Evolutionary conservation across 2,888 invertebrate species (phyloP).

Genomic region (Timandra comae): DNA sequence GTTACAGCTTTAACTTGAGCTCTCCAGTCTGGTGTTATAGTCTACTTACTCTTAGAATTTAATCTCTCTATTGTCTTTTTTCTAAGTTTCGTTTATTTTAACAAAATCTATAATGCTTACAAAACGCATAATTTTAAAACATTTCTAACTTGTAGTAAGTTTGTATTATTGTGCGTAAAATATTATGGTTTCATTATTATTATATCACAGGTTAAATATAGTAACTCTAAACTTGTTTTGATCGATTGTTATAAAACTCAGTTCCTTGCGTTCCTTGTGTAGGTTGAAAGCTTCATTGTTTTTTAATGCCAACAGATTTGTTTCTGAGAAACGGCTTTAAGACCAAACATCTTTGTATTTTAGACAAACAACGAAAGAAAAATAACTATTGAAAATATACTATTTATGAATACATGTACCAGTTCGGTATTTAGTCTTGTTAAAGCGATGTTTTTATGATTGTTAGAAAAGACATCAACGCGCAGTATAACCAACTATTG

Average conservation of each 20-base stretch:
- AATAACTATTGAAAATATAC: constrained; percentile 6
- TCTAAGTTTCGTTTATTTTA: not conserved
- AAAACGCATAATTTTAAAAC: too few relatives aligned
- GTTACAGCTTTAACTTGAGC: constrained; percentile 20
- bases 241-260: constrained; percentile 35
- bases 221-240: constrained; percentile 39
- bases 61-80: not conserved
- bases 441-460: constrained; percentile 3
- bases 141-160: not conserved
- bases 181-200: too few relatives aligned
- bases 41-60: constrained; percentile 8
- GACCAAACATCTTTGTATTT: not conserved
- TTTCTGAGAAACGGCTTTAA: constrained; percentile 9
- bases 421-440: too few relatives aligned
- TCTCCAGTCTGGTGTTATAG: constrained; percentile 22
- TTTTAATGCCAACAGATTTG: constrained; percentile 13
- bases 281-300: constrained; percentile 41
- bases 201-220: too few relatives aligned
- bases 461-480: constrained; percentile 7
- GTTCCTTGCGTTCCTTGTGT: constrained; percentile 28
- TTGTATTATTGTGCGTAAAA: constrained; percentile 6
- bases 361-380: too few relatives aligned
- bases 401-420: too few relatives aligned
- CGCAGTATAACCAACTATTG: too few relatives aligned
- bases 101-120: too few relatives aligned